Conservation (phyloP, 2,888 invertebrate species). For the Pachymerium ferrugineum region DNA sequence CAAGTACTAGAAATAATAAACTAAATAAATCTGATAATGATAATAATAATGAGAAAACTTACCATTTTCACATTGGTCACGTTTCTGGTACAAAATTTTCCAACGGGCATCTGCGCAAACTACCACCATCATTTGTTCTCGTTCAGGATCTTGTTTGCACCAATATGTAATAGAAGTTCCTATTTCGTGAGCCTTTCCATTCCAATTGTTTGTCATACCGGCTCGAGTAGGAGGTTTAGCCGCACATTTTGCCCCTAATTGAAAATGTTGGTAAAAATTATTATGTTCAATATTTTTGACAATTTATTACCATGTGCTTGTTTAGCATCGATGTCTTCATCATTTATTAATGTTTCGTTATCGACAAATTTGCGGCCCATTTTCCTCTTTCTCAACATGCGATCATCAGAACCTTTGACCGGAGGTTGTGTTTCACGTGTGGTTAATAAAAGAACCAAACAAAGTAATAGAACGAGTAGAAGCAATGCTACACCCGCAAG, state of each 20-base stretch:
- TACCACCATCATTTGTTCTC: not conserved
- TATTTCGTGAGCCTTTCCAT: not conserved
- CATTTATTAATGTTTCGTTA: no score
- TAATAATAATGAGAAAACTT: no score
- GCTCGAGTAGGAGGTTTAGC: not conserved
- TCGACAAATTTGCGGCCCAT: no score
- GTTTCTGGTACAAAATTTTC: not conserved
- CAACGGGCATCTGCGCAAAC: not conserved
- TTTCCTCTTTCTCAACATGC: not conserved
- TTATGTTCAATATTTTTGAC: not conserved
- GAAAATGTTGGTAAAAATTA: not conserved
- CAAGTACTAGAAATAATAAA: not conserved
- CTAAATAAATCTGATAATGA: not conserved
- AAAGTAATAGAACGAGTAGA: not conserved
- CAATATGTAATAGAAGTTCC: not conserved
- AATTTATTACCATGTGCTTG: no score
- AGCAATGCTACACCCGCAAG: not conserved
- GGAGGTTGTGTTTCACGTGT: not conserved
- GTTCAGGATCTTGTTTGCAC: not conserved
- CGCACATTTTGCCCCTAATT: not conserved
- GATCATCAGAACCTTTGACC: not conserved
- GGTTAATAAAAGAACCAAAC: not conserved
- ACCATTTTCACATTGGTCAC: not conserved
- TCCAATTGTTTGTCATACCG: not conserved
- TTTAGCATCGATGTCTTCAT: not conserved